Evolutionary conservation across 2,888 invertebrate species (phyloP), one percentile per base, ranked within the genome.

Genomic region (Eucera pruinosa): DNA sequence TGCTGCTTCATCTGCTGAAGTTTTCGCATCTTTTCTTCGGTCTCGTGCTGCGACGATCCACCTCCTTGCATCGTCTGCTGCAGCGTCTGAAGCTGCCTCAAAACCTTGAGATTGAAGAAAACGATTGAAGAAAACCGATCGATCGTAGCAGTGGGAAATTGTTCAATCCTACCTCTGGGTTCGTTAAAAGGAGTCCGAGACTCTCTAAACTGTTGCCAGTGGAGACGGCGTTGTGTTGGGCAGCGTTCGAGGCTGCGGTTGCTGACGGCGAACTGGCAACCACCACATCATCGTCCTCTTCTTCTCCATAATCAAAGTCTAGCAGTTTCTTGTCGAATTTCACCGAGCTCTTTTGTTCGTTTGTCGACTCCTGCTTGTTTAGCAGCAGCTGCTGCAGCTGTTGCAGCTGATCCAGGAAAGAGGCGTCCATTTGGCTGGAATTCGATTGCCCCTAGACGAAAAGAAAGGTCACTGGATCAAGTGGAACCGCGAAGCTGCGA

Each of bases 221-320:
- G 2, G 89, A 71, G n/a, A 84, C 81, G 15, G 87, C 72, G 61
- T 88, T 90, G 65, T 89, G 90, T 74, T 87, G 88, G 50, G 82
- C 83, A 58, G 82, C 71, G 57, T 87, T 82, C 55, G 89, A 83
- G n/a, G 87, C 83, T 33, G 87, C 87, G 15, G 90, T 89, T 81
- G 92, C 65, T 74, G 54, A 43, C 79, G 93, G 93, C 0, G 94
- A 94, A 33, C 93, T 93, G 43, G 89, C 87, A 39, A 90, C 81
- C 48, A 90, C 88, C 0, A 90, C 93, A 74, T 94, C 95, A 45
- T 96, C 96, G n/a, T 97, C 97, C 67, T 97, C 97, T 80, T 98
- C 98, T 85, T 97, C 97, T 68, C 97, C 97, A 90, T 98, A 98
- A 92, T 98, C 98, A 92, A 97, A 98, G 92, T 98, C 96, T 74